Percentiles rank a stretch among this genome's conserved stretches.
These are phyloP conservation scores for Microctenopoma lineatum DNA, from an alignment of 2,797 vertebrate genomes.

Conservation along the genomic window DNA sequence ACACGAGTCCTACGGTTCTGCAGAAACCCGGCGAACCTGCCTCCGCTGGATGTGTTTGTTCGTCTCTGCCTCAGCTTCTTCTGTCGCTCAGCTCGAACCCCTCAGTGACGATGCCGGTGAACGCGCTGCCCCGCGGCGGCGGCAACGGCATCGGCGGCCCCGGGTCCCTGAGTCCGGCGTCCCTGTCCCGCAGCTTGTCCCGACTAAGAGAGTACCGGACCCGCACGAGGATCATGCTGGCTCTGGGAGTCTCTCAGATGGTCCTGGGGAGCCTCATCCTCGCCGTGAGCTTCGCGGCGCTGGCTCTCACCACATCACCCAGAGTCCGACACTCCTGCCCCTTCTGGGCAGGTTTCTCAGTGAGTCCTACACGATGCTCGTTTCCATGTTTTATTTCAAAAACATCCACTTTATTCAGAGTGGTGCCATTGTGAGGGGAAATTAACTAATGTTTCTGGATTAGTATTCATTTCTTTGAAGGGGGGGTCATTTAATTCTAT, in stretches of 20 bases:
- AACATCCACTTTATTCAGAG: too few species aligned
- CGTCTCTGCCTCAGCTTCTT: slow-evolving; percentile 12
- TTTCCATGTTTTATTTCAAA: neutral
- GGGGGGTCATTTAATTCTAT: too few species aligned
- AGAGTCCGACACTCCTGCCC: slow-evolving; percentile 96
- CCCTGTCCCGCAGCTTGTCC: slow-evolving; percentile 92
- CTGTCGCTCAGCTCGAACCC: slow-evolving; percentile 13
- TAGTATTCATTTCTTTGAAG: too few species aligned
- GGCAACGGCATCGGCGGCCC: slow-evolving; percentile 62
- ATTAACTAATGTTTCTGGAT: too few species aligned
- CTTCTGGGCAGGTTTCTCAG: slow-evolving; percentile 99
- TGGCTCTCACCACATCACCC: slow-evolving; percentile 96
- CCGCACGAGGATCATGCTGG: slow-evolving; percentile 93
- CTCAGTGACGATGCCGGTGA: slow-evolving; percentile 84
- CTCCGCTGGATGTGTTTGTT: slow-evolving; percentile 48
- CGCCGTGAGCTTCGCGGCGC: slow-evolving; percentile 96
- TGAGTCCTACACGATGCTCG: slow-evolving; percentile 80
- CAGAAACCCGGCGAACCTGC: slow-evolving; percentile 9
- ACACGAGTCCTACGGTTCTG: slow-evolving; percentile 3
- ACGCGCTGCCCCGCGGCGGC: slow-evolving; percentile 81
- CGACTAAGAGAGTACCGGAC: slow-evolving; percentile 90
- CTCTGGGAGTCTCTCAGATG: slow-evolving; percentile 97
- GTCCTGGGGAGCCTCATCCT: slow-evolving; percentile 94
- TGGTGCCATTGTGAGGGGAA: too few species aligned
- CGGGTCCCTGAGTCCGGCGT: slow-evolving; percentile 88